These are phyloP conservation scores for Exocentrus adspersus DNA, from an alignment of 2,888 invertebrate genomes.

Conservation along the genomic window DNA sequence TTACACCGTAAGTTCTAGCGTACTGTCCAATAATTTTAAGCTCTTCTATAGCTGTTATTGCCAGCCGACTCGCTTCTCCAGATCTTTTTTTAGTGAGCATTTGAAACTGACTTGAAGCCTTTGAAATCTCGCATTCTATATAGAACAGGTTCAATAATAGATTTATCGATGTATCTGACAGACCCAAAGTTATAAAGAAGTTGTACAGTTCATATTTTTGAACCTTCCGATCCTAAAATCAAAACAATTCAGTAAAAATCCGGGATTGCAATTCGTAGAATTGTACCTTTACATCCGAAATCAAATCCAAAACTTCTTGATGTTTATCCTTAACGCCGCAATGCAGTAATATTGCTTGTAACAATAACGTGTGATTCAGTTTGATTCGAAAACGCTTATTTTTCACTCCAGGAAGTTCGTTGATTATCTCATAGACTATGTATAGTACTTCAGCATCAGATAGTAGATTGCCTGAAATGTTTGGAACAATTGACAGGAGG, in stretches of 20 bases:
- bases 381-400: slow-evolving; percentile 75
- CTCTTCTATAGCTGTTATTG: slow-evolving; percentile 78
- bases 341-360: slow-evolving; percentile 80
- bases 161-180: slow-evolving; percentile 74
- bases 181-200: slow-evolving; percentile 73
- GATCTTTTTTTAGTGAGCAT: slow-evolving; percentile 74
- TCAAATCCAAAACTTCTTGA: slow-evolving; percentile 64
- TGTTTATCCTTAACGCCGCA: slow-evolving; percentile 81
- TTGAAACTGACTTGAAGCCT: slow-evolving; percentile 70
- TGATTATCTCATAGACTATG: slow-evolving; percentile 79
- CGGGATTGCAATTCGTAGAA: neutral
- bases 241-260: neutral
- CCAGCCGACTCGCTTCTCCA: slow-evolving; percentile 73
- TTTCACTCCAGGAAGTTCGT: slow-evolving; percentile 72
- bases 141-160: slow-evolving; percentile 75
- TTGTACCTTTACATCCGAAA: slow-evolving; percentile 64
- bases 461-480: slow-evolving; percentile 71
- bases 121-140: slow-evolving; percentile 71
- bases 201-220: slow-evolving; percentile 78
- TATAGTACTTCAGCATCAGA: slow-evolving; percentile 88
- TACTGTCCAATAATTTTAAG: slow-evolving; percentile 78
- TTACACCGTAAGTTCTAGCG: slow-evolving; percentile 79
- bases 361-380: slow-evolving; percentile 81
- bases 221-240: slow-evolving; percentile 67
- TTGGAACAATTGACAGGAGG: neutral